Base-by-base conservation (phyloP, 1,140 invertebrate genomes). In the Apis florea region DNA sequence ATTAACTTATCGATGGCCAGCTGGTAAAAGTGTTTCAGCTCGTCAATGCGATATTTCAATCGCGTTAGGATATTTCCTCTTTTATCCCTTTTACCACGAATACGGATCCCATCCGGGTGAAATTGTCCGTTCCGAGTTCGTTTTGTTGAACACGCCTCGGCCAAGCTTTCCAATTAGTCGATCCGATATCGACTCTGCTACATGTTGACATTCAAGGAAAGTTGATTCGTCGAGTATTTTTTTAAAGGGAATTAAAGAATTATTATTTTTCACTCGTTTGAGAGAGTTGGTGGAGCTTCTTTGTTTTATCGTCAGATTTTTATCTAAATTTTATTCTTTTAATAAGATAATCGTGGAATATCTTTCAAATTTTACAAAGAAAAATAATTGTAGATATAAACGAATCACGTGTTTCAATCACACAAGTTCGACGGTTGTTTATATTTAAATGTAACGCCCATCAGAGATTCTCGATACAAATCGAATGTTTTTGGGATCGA, bases 31-130 rank as follows among this genome's bases (percentile, higher is more conserved):
- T 75, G 79, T 75, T 54, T 71, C 40, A 10, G 24, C 51, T 81
- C 75, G 79, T 81, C 79, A 51, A 67, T 67, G 21, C 71, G 78
- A 79, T 79, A 80, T 81, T 81, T 81, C 79, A 81, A 81, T 80
- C 71, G 21, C 31, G 69, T 49, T 67, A 51, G 19, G 12, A 71
- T 26, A 21, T 70, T 53, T 70, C 70, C 67, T 17, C 67, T 49
- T 59, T 61, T 61, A 31, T 17, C 17, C 24, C 19, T 1, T 58
- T 21, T 21, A 15, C 15, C 70, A 24, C 26, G 70, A 40, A 56
- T 24, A 61, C 40, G 56, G 53, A 54, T 72, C 26, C 66, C 21
- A 59, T 59, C 31, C 54, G 66, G 17, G 17, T 49, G 40, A 49
- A 54, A 59, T 78, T 68, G 49, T 58, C 53, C 21, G 24, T 47